These are phyloP conservation scores for Irena cyanogastra DNA, from an alignment of 2,113 vertebrate species.

Conservation along the genomic window DNA sequence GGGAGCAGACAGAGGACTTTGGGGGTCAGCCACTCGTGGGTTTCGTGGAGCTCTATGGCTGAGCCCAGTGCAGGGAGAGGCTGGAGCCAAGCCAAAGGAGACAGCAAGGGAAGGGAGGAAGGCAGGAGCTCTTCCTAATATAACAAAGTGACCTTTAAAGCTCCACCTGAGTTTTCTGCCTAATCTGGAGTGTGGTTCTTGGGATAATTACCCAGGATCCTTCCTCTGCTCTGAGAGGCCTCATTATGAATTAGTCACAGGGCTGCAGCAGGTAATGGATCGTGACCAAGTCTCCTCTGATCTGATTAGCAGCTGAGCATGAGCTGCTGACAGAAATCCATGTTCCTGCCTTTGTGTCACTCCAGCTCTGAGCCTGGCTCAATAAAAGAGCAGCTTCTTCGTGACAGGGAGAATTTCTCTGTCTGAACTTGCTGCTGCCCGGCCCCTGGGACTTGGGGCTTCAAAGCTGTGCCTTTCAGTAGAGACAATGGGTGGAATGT, in stretches of 20 bases:
- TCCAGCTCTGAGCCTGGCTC: not conserved
- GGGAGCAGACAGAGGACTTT: not conserved
- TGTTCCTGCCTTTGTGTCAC: not conserved
- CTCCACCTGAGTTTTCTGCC: not conserved
- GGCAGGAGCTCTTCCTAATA: not conserved
- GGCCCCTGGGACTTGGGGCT: not conserved
- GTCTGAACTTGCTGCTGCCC: not conserved
- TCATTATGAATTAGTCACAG: conserved; percentile 42
- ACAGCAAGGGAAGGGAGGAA: not conserved
- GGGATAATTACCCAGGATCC: not conserved
- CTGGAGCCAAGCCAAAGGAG: not conserved
- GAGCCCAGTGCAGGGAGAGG: not conserved
- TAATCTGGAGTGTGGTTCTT: not conserved
- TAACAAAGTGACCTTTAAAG: not conserved
- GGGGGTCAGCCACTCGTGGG: fast-evolving
- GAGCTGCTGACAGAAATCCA: conserved; percentile 15
- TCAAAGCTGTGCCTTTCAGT: not conserved
- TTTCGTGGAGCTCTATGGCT: not conserved
- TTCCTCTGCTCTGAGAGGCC: not conserved
- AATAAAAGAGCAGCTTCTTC: conserved; percentile 45
- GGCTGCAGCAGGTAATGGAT: conserved; percentile 12
- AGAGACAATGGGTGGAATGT: fast-evolving
- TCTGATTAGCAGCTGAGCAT: conserved; percentile 3
- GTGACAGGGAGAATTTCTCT: not conserved
- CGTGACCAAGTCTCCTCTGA: not conserved